These are phyloP conservation scores for Wiebesia pumilae DNA, from an alignment of 1,140 invertebrate genomes.

Conservation along the genomic window DNA sequence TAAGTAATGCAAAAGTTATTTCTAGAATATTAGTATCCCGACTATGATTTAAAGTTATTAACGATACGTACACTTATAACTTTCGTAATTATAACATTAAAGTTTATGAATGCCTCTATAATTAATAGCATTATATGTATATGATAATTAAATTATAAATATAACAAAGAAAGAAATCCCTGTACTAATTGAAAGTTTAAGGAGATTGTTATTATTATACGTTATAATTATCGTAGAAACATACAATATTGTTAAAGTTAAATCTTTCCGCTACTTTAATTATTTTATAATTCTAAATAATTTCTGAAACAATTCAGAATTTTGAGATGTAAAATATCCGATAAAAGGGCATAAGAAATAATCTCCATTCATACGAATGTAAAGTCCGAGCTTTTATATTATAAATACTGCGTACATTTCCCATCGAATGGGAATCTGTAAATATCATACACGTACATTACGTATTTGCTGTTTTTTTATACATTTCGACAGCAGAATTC, in stretches of 20 bases:
- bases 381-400: background rate
- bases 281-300: background rate
- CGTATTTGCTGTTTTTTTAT: conserved; percentile 37
- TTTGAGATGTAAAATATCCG: background rate
- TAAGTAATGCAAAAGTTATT: background rate
- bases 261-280: background rate
- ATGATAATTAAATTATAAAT: background rate
- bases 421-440: background rate
- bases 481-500: background rate
- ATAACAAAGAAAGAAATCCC: background rate
- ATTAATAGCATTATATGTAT: background rate
- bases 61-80: background rate
- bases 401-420: background rate
- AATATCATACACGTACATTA: background rate
- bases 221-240: no score
- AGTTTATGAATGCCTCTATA: background rate
- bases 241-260: background rate
- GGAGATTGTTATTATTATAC: background rate
- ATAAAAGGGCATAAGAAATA: background rate
- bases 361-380: background rate
- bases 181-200: background rate
- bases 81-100: background rate
- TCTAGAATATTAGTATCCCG: background rate
- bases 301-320: background rate
- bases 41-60: conserved; percentile 1